A percentile compares a stretch with the other conserved stretches of the same genome.
These are phyloP conservation scores for Florisuga fusca DNA, from an alignment of 2,797 vertebrate genomes.

Conservation along the genomic window DNA sequence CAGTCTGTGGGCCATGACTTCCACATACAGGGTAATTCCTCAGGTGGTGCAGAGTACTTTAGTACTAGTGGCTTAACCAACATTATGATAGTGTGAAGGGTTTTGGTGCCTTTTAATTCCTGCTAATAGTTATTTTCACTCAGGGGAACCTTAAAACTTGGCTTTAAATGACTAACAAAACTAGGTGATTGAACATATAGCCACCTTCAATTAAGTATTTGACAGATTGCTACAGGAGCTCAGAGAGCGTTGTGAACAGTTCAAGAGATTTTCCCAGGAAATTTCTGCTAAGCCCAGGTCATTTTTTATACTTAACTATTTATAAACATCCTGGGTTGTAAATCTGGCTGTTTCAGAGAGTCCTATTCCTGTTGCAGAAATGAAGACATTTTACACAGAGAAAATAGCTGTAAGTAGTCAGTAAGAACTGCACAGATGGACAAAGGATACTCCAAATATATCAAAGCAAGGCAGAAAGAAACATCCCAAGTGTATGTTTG, in stretches of 20 bases:
- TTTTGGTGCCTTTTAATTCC: no score
- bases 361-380: neutral
- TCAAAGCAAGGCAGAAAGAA: neutral
- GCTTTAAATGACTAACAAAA: neutral
- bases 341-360: neutral
- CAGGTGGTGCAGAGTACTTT: no score
- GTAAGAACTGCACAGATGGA: neutral
- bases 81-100: no score
- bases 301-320: neutral
- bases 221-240: neutral
- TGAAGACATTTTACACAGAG: neutral
- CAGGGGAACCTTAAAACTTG: neutral
- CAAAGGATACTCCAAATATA: neutral
- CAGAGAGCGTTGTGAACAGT: neutral
- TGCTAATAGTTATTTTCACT: no score
- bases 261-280: neutral
- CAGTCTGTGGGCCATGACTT: no score
- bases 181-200: neutral
- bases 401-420: neutral
- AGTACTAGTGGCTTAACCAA: no score
- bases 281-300: neutral
- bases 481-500: neutral
- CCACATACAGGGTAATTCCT: no score
- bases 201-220: neutral
- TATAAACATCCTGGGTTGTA: neutral